Evolutionary conservation across 2,888 invertebrate species (phyloP).

Genomic region (Thera britannica): DNA sequence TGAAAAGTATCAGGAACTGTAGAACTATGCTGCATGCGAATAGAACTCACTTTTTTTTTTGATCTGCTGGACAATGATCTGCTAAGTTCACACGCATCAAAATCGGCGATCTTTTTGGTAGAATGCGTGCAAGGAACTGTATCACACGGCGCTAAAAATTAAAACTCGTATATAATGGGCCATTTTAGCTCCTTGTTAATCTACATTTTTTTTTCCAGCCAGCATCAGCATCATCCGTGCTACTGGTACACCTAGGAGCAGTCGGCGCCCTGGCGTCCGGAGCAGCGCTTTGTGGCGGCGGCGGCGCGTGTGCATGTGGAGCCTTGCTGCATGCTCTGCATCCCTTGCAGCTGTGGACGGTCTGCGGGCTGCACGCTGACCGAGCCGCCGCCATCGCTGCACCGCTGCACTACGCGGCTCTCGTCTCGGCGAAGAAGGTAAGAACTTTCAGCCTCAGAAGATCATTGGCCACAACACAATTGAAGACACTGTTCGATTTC

Average conservation of each 20-base stretch:
- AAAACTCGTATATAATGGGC: too few species aligned
- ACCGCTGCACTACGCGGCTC: slow-evolving; percentile 91
- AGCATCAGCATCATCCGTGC: slow-evolving; percentile 88
- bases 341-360: slow-evolving; percentile 91
- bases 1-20: too few species aligned
- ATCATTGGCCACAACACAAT: not conserved
- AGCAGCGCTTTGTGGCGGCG: slow-evolving; percentile 87
- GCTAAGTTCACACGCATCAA: too few species aligned
- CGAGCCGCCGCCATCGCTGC: slow-evolving; percentile 92
- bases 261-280: slow-evolving; percentile 89
- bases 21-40: too few species aligned
- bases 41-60: too few species aligned
- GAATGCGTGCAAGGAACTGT: too few species aligned
- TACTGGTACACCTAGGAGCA: slow-evolving; percentile 89
- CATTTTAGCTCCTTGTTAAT: too few species aligned
- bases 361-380: slow-evolving; percentile 91
- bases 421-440: slow-evolving; percentile 90
- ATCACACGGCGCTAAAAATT: too few species aligned
- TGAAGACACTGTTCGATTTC: too few species aligned
- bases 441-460: not conserved
- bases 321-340: slow-evolving; percentile 89
- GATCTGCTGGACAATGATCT: too few species aligned
- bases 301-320: slow-evolving; percentile 88
- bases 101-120: too few species aligned
- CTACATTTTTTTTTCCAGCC: slow-evolving; percentile 70